Evolutionary conservation across 2,888 invertebrate genomes (phyloP), one percentile per base, ranked within the genome.

Genomic region (Machimus rusticus): DNA sequence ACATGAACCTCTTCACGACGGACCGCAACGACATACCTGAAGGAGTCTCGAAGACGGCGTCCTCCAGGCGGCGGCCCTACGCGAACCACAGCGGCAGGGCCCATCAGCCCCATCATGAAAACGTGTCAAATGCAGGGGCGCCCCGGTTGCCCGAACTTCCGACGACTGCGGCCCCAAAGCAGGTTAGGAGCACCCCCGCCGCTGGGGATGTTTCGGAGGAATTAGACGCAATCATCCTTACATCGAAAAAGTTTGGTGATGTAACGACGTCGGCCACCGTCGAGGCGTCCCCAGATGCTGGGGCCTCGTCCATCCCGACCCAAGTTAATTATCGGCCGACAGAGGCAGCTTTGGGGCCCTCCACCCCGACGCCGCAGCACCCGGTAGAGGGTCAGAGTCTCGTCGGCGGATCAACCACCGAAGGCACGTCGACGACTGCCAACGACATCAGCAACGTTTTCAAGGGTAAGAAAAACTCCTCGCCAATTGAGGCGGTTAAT

Each of bases 1-100:
- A 92, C 88, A 91, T 91, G 91, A 91, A 90, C 82, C 91, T 90
- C 87, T 92, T 91, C 82, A 84, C 88, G 23, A 89, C 90, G 9
- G 90, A 90, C 85, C 89, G 90, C 55, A 90, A 90, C 89, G 90
- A 90, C 19, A 89, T 89, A 86, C 89, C 89, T 1, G 90, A 89
- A 77, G 51, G 51, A 31, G 46, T 28, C 19, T 81, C 51, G 4
- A 74, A 23, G 39, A 66, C 43, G 8, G 23, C 37, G 2, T 37
- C n/a, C 14, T 28, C 31, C 14, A 23, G 55, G 12, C 1, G 19
- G 19, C 23, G 19, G 14, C 51, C 39, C 23, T 37, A 82, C 55
- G 31, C 12, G 31, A 34, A 84, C 39, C 31, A 57, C 23, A 19
- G 28, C 14, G 37, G 55, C 37, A 55, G 37, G 46, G 5, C 85